Evolutionary conservation across 2,888 invertebrate species (phyloP).

Genomic region (Bugulina stolonifera): DNA sequence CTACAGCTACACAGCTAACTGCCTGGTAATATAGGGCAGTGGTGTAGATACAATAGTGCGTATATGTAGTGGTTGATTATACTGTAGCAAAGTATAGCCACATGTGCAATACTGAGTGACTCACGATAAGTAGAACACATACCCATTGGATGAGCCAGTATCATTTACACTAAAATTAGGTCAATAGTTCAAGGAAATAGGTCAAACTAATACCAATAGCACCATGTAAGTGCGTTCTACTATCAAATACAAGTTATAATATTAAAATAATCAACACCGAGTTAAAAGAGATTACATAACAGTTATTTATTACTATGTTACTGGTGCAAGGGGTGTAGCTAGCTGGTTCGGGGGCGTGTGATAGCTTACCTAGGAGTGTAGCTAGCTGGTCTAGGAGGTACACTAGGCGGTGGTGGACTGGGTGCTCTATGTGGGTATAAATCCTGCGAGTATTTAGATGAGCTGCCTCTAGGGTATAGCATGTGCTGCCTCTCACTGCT

Average conservation of each 20-base stretch:
- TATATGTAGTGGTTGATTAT: too few species aligned
- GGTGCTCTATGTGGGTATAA: background rate
- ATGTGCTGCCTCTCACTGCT: background rate
- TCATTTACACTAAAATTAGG: constrained; percentile 7
- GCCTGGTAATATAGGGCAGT: too few species aligned
- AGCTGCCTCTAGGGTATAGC: background rate
- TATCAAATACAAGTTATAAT: too few species aligned
- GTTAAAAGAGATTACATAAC: too few species aligned
- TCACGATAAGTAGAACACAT: background rate
- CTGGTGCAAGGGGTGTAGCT: too few species aligned
- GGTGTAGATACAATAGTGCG: too few species aligned
- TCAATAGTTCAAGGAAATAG: background rate
- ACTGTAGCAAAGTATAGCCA: too few species aligned
- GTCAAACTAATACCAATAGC: background rate
- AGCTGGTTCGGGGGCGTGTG: too few species aligned
- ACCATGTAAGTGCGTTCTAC: background rate
- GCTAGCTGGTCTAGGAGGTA: constrained; percentile 15
- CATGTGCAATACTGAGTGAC: background rate
- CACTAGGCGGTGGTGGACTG: constrained; percentile 20
- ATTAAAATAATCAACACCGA: too few species aligned
- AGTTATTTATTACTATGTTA: too few species aligned
- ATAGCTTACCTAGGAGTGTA: constrained; percentile 10
- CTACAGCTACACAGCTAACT: too few species aligned
- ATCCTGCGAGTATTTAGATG: background rate
- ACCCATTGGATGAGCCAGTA: constrained; percentile 2